Base-by-base conservation (phyloP, 2,888 invertebrate genomes). In the Andrena chrysosceles region DNA sequence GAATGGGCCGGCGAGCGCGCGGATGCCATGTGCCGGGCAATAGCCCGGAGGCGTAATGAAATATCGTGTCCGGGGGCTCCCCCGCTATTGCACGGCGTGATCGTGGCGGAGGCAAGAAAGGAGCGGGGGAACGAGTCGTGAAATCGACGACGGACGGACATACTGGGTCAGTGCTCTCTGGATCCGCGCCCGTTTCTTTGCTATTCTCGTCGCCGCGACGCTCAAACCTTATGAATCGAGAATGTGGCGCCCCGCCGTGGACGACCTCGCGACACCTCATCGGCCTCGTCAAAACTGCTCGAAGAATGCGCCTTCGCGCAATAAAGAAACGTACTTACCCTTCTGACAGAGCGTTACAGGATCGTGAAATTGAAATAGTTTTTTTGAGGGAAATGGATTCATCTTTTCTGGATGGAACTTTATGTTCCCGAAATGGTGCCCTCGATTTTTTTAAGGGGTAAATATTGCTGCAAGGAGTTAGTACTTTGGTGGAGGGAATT, bases 121-220 rank as follows among this genome's bases (percentile, higher is more conserved):
- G 49, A 59, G 42, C n/a, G 29, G 69, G 68, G 42, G n/a, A 59
- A 13, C 4, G 42, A 67, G 56, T 77, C 77, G 84, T 69, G 84
- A 88, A 89, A 90, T 88, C 87, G 85, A 77, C 86, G 87, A 83
- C 81, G 76, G 73, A 84, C 84, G 85, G 87, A 90, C 89, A 92
- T 91, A 92, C 89, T 92, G 87, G 93, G 93, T 92, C 93, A 92
- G 91, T 93, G 93, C 90, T 92, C 92, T 90, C 91, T 91, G 91
- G 90, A 90, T 89, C 89, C 83, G 88, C 90, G 91, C 90, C 91
- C 90, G 89, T 90, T 88, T 80, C 73, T 80, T 88, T 69, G 89
- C 91, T 91, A 92, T 92, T 92, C 88, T 91, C 85, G 89, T 88
- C 90, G 73, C 71, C 85, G 85, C 88, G 86, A 89, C 86, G 82